Base-by-base conservation (phyloP, 2,888 invertebrate genomes). In the Xestia ashworthii region DNA sequence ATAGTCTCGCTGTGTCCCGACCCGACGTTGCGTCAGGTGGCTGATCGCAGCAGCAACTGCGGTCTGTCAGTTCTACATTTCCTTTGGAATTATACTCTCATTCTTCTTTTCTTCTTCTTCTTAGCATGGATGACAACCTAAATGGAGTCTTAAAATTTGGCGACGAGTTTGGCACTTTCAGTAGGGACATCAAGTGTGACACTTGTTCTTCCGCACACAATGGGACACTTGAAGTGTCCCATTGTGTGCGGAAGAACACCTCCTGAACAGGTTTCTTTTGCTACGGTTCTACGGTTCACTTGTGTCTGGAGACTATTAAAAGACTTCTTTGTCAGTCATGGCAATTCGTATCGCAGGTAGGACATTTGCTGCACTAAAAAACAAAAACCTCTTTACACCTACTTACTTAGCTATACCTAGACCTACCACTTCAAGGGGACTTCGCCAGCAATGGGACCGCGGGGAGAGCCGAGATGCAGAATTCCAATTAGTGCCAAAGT, bases 401-500 rank as follows among this genome's bases (percentile, higher is more conserved):
- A 69, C 25, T 48, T n/a, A 9, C 19, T 48, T n/a, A 9, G 41
- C 16, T 32, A 60, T 60, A 32, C 6, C 25, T 32, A 60, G 32
- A 32, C 6, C 25, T 58, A 25, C n/a, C 25, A 81, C 46, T 76
- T 58, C 6, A 55, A 66, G 50, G 22, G 38, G 64, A 76, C 76
- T 64, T 67, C 44, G 1, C 22, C 19, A 55, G 66, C 9, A 67
- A 82, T 71, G 38, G 77, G 77, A 62, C 83, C 74, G 38, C 48
- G 67, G 77, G 83, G 81, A 71, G 62, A 50, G 66, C 48, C 38
- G 60, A 71, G 81, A 82, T 82, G 83, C 79, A 78, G 74, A 82
- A 82, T 82, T 67, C 81, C 70, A 82, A 83, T 83, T 82, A 83
- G 83, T 71, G 67, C 67, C 19, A 71, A 74, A 82, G 41, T 78